Evolutionary conservation across 2,113 vertebrate genomes (phyloP), one percentile per base, ranked within the genome.

Genomic region (Nibea albiflora): DNA sequence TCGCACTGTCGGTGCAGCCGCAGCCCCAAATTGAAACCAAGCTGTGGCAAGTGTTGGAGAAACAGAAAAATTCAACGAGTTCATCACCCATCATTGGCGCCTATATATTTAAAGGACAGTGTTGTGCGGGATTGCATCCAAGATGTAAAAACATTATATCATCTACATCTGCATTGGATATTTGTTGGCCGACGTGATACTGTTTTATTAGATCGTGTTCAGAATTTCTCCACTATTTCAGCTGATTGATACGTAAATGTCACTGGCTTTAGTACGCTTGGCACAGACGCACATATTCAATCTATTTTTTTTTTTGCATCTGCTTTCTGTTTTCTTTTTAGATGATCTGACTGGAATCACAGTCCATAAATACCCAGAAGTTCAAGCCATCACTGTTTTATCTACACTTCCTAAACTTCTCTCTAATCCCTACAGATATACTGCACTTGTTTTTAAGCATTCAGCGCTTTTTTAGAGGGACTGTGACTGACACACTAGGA

Each of bases 221-320:
- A 66, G 53, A 80, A 81, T 85, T 80, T 44, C 65, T 80, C 74
- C 79, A 57, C 56, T 61, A 57, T 81, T 89, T 76, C 67, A 63
- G 46, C 73, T 77, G 84, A 88, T 79, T 87, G 84, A 87, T 72
- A 64, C 60, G 66, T 85, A 78, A 87, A 85, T 85, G 81, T 85
- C 80, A 83, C 62, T 47, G 64, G 79, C 81, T 90, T 83, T 72
- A 88, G 85, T 75, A 68, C 35, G 1, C 47, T 80, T 73, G 78
- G 73, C 73, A 81, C 53, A 83, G 69, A 80, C 11, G 16, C 10
- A 50, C 50, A 68, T 82, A 57, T 79, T 84, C 50, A 86, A 58
- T 89, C 75, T 57, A 31, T 56, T 84, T 63, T 64, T 73, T 26
- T 24, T 64, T 73, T 26, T 24, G 66, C 50, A 73, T 70, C 26